Evolutionary conservation across 2,888 invertebrate species (phyloP).

Genomic region (Dorcus hopei): DNA sequence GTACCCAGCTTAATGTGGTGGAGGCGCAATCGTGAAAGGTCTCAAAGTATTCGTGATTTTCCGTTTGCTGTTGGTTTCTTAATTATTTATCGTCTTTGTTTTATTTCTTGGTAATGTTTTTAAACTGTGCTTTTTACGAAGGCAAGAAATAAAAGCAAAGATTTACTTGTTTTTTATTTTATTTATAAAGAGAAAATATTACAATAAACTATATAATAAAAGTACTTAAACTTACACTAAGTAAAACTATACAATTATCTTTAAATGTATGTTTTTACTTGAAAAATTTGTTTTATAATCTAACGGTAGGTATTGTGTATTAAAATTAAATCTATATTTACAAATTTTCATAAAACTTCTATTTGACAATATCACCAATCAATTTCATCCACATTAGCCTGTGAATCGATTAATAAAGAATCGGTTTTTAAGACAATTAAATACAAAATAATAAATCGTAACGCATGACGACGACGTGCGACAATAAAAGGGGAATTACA

Average conservation of each 20-base stretch:
- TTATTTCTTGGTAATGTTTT: no score
- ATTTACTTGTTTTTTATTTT: conserved; percentile 10
- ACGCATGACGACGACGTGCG: background rate
- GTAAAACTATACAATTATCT: conserved; percentile 33
- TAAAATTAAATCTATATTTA: conserved; percentile 30
- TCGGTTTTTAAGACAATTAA: no score
- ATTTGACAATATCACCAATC: conserved; percentile 34
- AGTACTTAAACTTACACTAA: conserved; percentile 34
- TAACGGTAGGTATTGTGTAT: conserved; percentile 24
- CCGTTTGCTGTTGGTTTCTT: no score
- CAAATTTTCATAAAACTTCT: conserved; percentile 25
- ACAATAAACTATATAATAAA: conserved; percentile 38
- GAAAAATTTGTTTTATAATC: conserved; percentile 23
- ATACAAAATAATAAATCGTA: no score
- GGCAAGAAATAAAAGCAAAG: background rate
- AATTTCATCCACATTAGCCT: background rate
- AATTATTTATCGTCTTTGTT: no score
- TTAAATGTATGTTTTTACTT: conserved; percentile 18
- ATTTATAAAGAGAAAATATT: conserved; percentile 37
- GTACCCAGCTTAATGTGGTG: no score
- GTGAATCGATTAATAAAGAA: no score
- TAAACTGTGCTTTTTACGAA: background rate
- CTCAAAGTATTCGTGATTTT: no score
- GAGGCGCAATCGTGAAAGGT: no score
- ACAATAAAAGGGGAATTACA: background rate